phyloP scores from a whole-genome alignment of 2,797 vertebrate genomes.

The Gila robusta region DNA sequence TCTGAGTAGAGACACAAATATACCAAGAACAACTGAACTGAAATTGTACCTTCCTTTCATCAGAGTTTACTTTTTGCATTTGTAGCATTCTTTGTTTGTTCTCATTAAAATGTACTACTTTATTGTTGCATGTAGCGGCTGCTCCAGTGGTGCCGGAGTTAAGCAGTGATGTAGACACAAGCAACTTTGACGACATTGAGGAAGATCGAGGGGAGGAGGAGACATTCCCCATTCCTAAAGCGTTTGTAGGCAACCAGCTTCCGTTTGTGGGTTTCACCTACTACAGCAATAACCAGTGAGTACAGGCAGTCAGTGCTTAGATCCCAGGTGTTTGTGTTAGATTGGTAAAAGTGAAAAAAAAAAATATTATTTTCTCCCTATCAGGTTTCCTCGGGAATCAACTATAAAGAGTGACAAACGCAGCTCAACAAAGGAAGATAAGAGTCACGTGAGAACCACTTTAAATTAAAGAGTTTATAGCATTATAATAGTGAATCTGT shows the following conservation, averaged over 20 bases:
- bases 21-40: not conserved
- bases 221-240: slow-evolving; percentile 98
- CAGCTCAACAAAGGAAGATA: slow-evolving; percentile 88
- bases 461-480: not conserved
- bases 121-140: slow-evolving; percentile 81
- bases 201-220: slow-evolving; percentile 98
- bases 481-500: not conserved
- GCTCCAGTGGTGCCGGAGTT: slow-evolving; percentile 98
- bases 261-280: slow-evolving; percentile 99
- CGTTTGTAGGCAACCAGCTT: slow-evolving; percentile 98
- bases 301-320: slow-evolving; percentile 44
- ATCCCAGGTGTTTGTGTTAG: not conserved
- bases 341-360: not conserved
- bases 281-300: slow-evolving; percentile 93
- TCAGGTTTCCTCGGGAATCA: slow-evolving; percentile 83
- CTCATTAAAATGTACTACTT: not conserved
- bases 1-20: not conserved
- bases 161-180: slow-evolving; percentile 96
- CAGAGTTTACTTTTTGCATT: not conserved
- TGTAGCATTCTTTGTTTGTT: slow-evolving; percentile 3
- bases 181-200: slow-evolving; percentile 98
- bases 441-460: slow-evolving; percentile 88
- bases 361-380: not conserved
- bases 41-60: not conserved
- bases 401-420: slow-evolving; percentile 90